Conservation (phyloP, 2,888 invertebrate species). For the Choreutis nemorana region DNA sequence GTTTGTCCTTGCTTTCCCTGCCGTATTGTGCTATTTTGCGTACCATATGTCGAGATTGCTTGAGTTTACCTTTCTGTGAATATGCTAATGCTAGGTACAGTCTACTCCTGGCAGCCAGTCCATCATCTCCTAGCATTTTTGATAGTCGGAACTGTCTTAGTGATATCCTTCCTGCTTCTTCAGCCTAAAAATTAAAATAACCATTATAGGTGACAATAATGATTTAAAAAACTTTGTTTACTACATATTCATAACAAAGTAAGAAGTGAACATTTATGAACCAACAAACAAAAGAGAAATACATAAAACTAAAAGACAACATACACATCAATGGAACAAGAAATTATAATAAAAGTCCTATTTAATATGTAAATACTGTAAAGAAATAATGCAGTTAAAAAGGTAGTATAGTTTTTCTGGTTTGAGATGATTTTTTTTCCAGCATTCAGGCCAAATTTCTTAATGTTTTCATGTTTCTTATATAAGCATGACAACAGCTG, state of each 20-base stretch:
- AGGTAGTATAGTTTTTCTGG: no score
- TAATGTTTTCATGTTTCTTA: no score
- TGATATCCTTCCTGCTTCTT: constrained; percentile 89
- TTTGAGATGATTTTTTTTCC: no score
- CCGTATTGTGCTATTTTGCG: constrained; percentile 41
- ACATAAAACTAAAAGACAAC: not conserved
- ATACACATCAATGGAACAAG: no score
- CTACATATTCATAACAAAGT: constrained; percentile 4
- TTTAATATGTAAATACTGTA: no score
- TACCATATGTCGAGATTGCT: constrained; percentile 70
- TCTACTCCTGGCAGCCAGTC: constrained; percentile 80
- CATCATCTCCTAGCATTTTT: constrained; percentile 81
- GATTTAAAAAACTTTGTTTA: constrained; percentile 4
- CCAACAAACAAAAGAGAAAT: not conserved
- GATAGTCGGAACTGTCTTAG: constrained; percentile 84
- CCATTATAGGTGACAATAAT: not conserved
- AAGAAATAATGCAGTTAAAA: no score
- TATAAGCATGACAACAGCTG: no score
- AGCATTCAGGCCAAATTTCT: no score
- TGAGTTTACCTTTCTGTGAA: constrained; percentile 80
- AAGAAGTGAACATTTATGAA: not conserved
- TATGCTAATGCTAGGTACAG: constrained; percentile 88
- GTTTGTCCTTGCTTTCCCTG: constrained; percentile 60
- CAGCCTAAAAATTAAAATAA: constrained; percentile 71
- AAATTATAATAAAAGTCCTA: no score